Base-by-base conservation (phyloP, 1,140 invertebrate genomes). In the Aphidius ervi region DNA sequence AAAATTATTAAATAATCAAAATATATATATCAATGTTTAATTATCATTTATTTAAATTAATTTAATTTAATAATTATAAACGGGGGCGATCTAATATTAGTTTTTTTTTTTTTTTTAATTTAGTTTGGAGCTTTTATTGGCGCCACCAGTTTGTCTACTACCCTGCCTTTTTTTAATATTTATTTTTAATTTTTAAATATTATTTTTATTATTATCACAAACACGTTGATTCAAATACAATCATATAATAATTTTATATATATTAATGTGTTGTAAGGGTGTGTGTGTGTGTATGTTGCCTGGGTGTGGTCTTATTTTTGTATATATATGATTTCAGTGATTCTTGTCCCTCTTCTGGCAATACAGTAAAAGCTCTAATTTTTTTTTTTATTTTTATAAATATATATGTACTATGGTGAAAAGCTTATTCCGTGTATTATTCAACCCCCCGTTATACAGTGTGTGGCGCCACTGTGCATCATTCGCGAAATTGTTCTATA, bases 301-400 rank as follows among this genome's bases (percentile, higher is more conserved):
- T 64, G 63, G 63, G 63, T 64, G 63, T 64, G 63, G 63, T 64
- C 63, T 64, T 42, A 37, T 48, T 46, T 40, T n/a, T 10, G n/a
- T 42, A 7, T 31, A 37, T 46, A 46, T 58, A 37, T 55, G 31
- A n/a, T 9, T 46, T 23, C 20, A 9, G 41, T 46, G 5, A 45
- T 9, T 7, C 20, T 39, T 1, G 20, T 9, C 9, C 54, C 45
- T 56, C 45, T 56, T 42, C 53, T 41, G 43, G 43, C 43, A 9
- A 7, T 31, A 31, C 23, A 31, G 23, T 31, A 31, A 31, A 31
- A 31, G 23, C 23, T 31, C 23, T 16, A 16, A 16, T 16, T 16
- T 16, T 16, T 16, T 16, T 16, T 16, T 16, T 16, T 16, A 0
- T 16, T 16, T 16, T 16, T 16, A 16, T 16, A n/a, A n/a, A n/a